phyloP scores from a whole-genome alignment of 2,888 invertebrate genomes.

The Stenolophus ochropezus region DNA sequence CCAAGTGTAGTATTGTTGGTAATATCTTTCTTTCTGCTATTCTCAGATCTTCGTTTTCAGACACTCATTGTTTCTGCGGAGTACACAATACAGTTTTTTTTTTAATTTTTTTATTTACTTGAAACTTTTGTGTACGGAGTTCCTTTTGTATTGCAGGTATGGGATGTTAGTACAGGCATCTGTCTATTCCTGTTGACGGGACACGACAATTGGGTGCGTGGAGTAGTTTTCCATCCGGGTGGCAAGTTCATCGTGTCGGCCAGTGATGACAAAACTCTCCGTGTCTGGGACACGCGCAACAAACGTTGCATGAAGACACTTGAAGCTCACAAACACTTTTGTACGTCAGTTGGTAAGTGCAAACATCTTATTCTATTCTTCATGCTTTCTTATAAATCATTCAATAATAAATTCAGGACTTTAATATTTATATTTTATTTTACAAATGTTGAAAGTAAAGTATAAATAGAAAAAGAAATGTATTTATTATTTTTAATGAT shows the following conservation, averaged over 20 bases:
- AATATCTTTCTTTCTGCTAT: no score
- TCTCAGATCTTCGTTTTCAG: no score
- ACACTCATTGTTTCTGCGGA: no score
- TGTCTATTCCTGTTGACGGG: slow-evolving; percentile 95
- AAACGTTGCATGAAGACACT: slow-evolving; percentile 98
- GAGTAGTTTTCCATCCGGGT: slow-evolving; percentile 97
- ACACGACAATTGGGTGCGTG: slow-evolving; percentile 99
- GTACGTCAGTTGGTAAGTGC: slow-evolving; percentile 97
- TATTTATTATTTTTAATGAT: neutral
- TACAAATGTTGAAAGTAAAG: no score
- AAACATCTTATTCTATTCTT: no score
- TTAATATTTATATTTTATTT: no score
- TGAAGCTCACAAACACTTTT: slow-evolving; percentile 99
- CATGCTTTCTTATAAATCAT: neutral
- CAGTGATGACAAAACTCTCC: slow-evolving; percentile 98
- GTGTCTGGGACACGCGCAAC: slow-evolving; percentile 98
- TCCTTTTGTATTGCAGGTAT: slow-evolving; percentile 81
- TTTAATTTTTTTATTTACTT: no score
- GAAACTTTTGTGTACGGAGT: no score
- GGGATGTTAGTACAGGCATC: slow-evolving; percentile 96
- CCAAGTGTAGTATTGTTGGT: no score
- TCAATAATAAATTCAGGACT: neutral
- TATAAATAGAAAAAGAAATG: neutral
- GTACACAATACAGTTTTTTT: no score
- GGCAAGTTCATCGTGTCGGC: slow-evolving; percentile 98